Evolutionary conservation across 2,888 invertebrate genomes (phyloP).

Genomic region (Lumbricus terrestris): DNA sequence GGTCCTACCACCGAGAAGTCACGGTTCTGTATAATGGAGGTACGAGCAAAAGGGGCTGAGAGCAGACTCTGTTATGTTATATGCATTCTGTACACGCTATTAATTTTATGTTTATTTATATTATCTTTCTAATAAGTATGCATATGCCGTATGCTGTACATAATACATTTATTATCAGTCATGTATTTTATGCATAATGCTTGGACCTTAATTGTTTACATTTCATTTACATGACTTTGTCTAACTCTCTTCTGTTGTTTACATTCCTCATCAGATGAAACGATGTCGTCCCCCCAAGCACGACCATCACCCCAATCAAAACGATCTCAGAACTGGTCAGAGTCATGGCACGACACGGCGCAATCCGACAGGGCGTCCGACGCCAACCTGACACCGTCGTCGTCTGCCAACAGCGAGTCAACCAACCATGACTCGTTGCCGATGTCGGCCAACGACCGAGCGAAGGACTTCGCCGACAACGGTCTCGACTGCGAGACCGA

Average conservation of each 20-base stretch:
- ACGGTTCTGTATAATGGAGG: no score
- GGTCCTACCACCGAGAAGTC: no score
- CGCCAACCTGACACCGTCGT: neutral
- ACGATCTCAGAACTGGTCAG: neutral
- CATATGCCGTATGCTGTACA: no score
- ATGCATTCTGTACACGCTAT: no score
- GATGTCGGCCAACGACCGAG: neutral
- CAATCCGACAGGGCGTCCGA: neutral
- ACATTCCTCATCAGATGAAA: neutral
- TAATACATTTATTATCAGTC: no score
- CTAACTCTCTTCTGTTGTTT: neutral
- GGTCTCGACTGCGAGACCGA: neutral
- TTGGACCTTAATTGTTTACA: neutral
- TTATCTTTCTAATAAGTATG: no score
- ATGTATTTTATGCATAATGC: no score
- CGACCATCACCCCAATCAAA: neutral
- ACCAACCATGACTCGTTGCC: neutral
- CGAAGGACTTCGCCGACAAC: neutral
- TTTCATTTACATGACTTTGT: neutral
- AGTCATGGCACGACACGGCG: neutral
- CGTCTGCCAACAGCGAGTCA: constrained; percentile 13
- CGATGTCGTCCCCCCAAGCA: neutral
- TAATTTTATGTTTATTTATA: no score
- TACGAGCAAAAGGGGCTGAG: no score
- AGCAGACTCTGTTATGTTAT: no score